Conservation (phyloP, 2,113 vertebrate species). For the Menidia beryllina region DNA sequence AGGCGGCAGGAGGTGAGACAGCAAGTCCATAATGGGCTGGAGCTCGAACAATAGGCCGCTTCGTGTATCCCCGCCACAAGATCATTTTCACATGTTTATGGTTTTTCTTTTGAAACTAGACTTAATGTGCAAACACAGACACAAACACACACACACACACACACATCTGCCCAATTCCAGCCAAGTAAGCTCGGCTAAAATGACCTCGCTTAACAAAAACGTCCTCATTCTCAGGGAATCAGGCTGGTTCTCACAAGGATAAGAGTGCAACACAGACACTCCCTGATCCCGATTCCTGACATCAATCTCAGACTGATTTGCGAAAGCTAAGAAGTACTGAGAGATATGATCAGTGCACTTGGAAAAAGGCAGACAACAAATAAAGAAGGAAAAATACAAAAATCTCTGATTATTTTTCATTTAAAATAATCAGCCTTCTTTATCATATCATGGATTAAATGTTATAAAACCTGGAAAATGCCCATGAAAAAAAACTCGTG, state of each 20-base stretch:
- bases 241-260: constrained; percentile 36
- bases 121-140: neutral
- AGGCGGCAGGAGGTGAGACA: neutral
- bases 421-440: too few relatives aligned
- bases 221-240: constrained; percentile 11
- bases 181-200: constrained; percentile 6
- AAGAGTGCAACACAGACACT: constrained; percentile 9
- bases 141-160: constrained; percentile 4
- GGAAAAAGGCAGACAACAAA: neutral
- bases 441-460: too few relatives aligned
- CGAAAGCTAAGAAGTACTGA: neutral
- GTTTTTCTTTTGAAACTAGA: neutral
- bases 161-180: constrained; percentile 1
- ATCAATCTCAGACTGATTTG: neutral
- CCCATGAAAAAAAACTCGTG: too few relatives aligned
- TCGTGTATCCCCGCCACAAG: neutral
- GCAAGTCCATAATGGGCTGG: neutral
- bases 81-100: neutral
- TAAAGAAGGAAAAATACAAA: neutral
- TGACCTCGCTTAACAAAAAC: constrained; percentile 47
- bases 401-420: neutral
- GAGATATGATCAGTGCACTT: neutral
- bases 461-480: too few relatives aligned
- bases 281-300: constrained; percentile 46
- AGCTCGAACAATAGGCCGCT: neutral